Conservation (phyloP, 2,888 invertebrate genomes). For the Caenorhabditis wallacei region DNA sequence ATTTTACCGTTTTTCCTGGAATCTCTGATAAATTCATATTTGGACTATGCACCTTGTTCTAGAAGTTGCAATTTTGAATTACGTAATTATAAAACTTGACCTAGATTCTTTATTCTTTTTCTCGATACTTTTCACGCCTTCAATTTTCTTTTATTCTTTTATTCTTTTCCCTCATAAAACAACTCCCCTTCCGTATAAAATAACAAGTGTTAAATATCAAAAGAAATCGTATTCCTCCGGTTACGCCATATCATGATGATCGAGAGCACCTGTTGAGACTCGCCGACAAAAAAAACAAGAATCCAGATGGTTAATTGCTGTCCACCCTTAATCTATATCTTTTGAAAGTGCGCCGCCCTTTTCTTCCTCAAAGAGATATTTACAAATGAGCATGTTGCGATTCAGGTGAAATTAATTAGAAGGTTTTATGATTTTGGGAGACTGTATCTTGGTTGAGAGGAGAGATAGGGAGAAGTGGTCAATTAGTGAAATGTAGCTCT, state of each 20-base stretch:
- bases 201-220: conserved; percentile 20
- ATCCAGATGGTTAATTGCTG: conserved; percentile 29
- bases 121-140: not conserved
- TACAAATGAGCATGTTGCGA: not conserved
- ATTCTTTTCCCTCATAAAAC: not conserved
- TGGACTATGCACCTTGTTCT: too few relatives aligned
- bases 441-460: too few relatives aligned
- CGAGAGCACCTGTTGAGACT: conserved; percentile 25
- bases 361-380: not conserved
- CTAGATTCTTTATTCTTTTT: not conserved
- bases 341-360: conserved; percentile 2
- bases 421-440: not conserved
- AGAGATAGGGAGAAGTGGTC: too few relatives aligned
- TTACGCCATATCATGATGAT: conserved; percentile 45
- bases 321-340: conserved; percentile 2
- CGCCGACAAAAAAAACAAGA: conserved; percentile 11
- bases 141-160: not conserved
- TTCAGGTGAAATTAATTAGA: not conserved
- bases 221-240: not conserved
- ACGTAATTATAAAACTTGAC: not conserved
- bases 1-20: conserved; percentile 23
- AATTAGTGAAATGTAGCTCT: too few relatives aligned
- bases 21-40: conserved; percentile 2
- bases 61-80: too few relatives aligned
- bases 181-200: too few relatives aligned